Conservation (phyloP, 2,113 vertebrate species). For the Rattus rattus region DNA sequence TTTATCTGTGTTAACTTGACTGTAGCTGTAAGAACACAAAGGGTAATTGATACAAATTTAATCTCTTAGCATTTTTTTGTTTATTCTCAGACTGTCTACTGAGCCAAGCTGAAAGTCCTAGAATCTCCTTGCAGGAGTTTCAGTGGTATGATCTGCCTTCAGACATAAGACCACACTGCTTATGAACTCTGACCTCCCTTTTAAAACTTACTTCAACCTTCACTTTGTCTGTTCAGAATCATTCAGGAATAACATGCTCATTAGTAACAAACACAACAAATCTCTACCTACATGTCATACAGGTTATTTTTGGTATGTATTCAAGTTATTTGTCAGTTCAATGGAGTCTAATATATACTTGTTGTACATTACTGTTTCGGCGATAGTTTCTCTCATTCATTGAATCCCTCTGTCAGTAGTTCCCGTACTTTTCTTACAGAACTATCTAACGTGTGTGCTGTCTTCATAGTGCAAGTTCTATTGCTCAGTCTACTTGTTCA, state of each 20-base stretch:
- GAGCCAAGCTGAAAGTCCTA: neutral
- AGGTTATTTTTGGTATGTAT: conserved; percentile 54
- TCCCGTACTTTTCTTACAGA: conserved; percentile 1
- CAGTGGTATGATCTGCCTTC: neutral
- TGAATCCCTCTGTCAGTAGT: neutral
- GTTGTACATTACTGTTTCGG: neutral
- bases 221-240: conserved; percentile 61
- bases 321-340: conserved; percentile 56
- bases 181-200: neutral
- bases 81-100: conserved; percentile 11
- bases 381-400: conserved; percentile 45
- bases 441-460: neutral
- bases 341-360: conserved; percentile 58
- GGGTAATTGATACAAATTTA: neutral
- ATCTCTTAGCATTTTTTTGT: conserved; percentile 18
- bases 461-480: neutral
- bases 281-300: conserved; percentile 22
- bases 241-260: conserved; percentile 69
- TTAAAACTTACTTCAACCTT: conserved; percentile 9
- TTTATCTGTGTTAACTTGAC: conserved; percentile 4
- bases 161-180: neutral
- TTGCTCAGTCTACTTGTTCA: neutral
- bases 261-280: conserved; percentile 55
- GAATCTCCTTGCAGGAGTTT: neutral
- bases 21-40: neutral